Base-by-base conservation (phyloP, 92 coral and sea anemone genomes). In the Isaurus tuberculatus region DNA sequence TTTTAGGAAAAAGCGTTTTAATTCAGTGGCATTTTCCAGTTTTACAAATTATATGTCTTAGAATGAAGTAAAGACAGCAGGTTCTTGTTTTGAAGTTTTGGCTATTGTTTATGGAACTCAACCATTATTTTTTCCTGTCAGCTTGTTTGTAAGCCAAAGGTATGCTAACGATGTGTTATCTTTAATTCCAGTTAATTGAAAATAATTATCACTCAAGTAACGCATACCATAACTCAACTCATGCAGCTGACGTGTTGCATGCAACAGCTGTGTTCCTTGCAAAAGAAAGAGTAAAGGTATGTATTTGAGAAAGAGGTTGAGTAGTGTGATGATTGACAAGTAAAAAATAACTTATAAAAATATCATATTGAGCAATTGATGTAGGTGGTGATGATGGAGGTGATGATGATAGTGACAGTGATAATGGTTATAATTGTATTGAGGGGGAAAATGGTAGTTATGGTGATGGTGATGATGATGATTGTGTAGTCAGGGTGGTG, bases 201-300 rank as follows among this genome's bases (percentile, higher is more conserved):
- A 85, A 89, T 28, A 96, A 96, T 68, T 96, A 96, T 86, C 99
- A 96, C 88, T 88, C 92, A 19, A 91, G 84, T 68, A 96, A 96
- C 85, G 95, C 98, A 3, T 95, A 95, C 66, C 98, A 95, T 73
- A 95, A 95, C 91, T 95, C 98, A 25, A 95, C 98, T 19, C 98
- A 95, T 81, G 98, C 98, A 10, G 98, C 98, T 25, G 98, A 95
- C 79, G 98, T 95, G n/a, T 88, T 95, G 0, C 98, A 95, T 79
- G 97, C 98, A 8, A 95, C 98, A 28, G 98, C 98, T 42, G 93
- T 94, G 31, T 95, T 95, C 84, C 85, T 95, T 78, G 93, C 92
- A 27, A 95, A 95, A 68, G 98, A 95, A 73, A 90, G 98, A 67
- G 98, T 95, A 37, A 95, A 95, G 96, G 98, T 95, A 83, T 30